Evolutionary conservation across 2,888 invertebrate genomes (phyloP), one percentile per base, ranked within the genome.

Genomic region (Euplexia lucipara): DNA sequence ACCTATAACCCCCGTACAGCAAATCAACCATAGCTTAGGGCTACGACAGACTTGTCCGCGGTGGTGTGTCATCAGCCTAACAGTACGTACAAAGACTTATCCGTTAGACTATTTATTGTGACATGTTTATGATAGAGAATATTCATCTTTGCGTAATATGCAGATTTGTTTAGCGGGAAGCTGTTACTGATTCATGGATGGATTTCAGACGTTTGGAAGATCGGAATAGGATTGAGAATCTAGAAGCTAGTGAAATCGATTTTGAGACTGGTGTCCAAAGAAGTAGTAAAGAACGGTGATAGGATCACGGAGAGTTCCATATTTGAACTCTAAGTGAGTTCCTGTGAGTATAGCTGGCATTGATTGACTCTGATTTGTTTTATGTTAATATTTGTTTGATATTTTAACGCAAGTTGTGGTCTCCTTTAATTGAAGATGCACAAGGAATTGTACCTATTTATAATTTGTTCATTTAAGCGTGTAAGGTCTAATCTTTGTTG

Each of bases 71-170:
- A 34, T 44, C 62, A 54, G 18, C 67, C 44, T 72, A 35, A 71
- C 41, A 49, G 52, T 57, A 16, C 20, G 18, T 35, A 66, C 54
- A 65, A 64, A 63, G 52, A 44, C 41, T 65, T 59, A 57, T 65
- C 57, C 60, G 68, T 65, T 60, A 57, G 26, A 41, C 54, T 78
- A 78, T 75, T 78, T 69, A 66, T 54, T 64, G 26, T 72, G 72
- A 66, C 53, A 61, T 66, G 44, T 78, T 78, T 75, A 78, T 49
- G 63, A 49, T 49, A 30, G 35, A 30, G 41, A 71, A 59, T 77
- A 70, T 66, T 69, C 66, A 70, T 71, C 48, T 62, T 35, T 61
- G 41, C 56, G 48, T 78, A 67, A 60, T 53, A 67, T 51, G 56
- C 53, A 66, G 75, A 65, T 75, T 70, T 70, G 59, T 70, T 68